Conservation (phyloP, 37 sponge, comb jelly and placozoan genomes). For the Agelas oroides region DNA sequence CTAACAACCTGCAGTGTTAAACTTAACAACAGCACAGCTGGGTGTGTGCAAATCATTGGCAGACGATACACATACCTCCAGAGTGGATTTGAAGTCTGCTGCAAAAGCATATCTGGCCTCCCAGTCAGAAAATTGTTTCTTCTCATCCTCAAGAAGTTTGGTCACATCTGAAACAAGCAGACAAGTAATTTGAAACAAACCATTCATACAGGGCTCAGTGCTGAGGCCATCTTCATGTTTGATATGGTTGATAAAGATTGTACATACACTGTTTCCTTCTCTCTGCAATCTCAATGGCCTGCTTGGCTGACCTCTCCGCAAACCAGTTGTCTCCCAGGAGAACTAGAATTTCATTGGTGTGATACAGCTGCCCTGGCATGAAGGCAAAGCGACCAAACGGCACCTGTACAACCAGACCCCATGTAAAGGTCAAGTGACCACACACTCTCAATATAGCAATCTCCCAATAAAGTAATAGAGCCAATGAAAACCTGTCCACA, state of each 20-base stretch:
- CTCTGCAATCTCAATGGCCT: slow-evolving; percentile 76
- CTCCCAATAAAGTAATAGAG: too few species aligned
- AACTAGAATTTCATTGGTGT: slow-evolving; percentile 92
- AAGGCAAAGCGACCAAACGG: slow-evolving; percentile 87
- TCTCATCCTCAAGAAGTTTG: slow-evolving; percentile 49
- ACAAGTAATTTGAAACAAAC: too few species aligned
- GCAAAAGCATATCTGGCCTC: slow-evolving; percentile 50
- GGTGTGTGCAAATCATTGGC: too few species aligned
- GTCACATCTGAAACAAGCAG: slow-evolving; percentile 54
- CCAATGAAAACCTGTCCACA: too few species aligned
- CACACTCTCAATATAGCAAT: too few species aligned
- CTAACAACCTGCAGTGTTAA: too few species aligned
- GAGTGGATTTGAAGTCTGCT: slow-evolving; percentile 22
- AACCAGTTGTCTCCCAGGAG: slow-evolving; percentile 97
- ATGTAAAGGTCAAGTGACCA: too few species aligned
- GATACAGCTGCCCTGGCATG: slow-evolving; percentile 86
- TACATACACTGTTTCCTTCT: slow-evolving; percentile 50
- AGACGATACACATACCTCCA: slow-evolving; percentile 1
- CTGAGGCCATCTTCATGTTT: too few species aligned
- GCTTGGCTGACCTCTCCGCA: slow-evolving; percentile 72
- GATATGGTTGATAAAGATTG: too few species aligned
- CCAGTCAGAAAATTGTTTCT: slow-evolving; percentile 45
- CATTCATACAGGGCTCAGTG: too few species aligned
- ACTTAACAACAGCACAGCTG: too few species aligned
- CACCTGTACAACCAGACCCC: slow-evolving; percentile 56